Evolutionary conservation across 2,797 vertebrate genomes (phyloP), one percentile per base, ranked within the genome.

Genomic region (Crocidura indochinensis): DNA sequence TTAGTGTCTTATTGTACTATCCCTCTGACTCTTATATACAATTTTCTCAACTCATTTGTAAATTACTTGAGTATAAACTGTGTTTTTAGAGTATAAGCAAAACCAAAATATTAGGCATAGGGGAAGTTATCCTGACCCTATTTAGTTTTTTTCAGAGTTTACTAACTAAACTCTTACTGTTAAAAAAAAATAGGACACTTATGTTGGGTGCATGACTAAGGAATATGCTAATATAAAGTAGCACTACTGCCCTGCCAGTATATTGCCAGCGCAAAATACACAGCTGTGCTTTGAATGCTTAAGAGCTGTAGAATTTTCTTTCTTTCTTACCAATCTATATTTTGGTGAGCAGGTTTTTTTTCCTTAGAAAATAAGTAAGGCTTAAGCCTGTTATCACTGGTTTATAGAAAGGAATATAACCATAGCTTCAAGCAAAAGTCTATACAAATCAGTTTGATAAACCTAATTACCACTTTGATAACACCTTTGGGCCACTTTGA

Each of bases 361-460:
- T 72, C 80, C 15, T 87, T 62, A 26, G 72, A 93, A 95, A 94
- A 85, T 90, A 91, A 95, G 84, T 81, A 72, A 49, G 17, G n/a
- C 74, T 84, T 93, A 92, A 94, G 71, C 68, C 75, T 78, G 31
- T 94, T 94, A 88, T 89, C 88, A 90, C 79, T 60, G 90, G 88
- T 95, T 94, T 94, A 95, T 94, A 95, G 93, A 94, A 95, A 93
- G 5, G 53, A 93, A 95, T 93, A 83, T 62, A 91, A 80, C 77
- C 80, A 90, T 91, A 73, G 72, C 93, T 94, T 71, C 81, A 93
- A 90, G 93, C 47, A 46, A 94, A 95, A 95, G 80, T 95, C 95
- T 91, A 95, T 96, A 96, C 92, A 96, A 96, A 97, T 96, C 91
- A 93, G 84, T 89, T 92, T 96, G 94, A 95, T 94, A 95, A 96